Evolutionary conservation across 1,140 invertebrate genomes (phyloP).

Genomic region (Trichoplusia ni): DNA sequence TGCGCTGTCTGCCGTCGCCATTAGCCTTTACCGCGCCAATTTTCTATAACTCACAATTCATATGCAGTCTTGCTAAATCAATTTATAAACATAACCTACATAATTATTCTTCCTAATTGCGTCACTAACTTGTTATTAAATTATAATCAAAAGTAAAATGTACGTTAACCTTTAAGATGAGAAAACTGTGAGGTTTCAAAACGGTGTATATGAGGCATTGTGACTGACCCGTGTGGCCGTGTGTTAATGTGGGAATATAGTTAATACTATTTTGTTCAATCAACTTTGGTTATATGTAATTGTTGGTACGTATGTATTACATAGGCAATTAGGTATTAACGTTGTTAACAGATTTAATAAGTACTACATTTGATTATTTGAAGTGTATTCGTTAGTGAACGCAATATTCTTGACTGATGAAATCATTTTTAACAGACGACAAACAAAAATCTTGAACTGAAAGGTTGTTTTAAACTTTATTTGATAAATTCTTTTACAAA

Average conservation of each 20-base stretch:
- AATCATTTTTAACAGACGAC: too few relatives aligned
- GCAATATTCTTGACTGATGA: too few relatives aligned
- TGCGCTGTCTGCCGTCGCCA: too few relatives aligned
- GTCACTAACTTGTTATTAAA: conserved; percentile 28
- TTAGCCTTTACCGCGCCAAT: conserved; percentile 1
- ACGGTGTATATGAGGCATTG: conserved; percentile 15
- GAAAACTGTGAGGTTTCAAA: conserved; percentile 20
- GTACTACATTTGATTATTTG: too few relatives aligned
- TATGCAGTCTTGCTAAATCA: conserved; percentile 17
- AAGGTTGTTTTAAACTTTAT: too few relatives aligned
- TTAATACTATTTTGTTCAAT: conserved; percentile 16
- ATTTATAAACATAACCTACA: conserved; percentile 25
- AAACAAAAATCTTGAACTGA: too few relatives aligned
- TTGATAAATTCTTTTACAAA: too few relatives aligned
- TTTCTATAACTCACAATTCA: not conserved
- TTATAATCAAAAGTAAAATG: conserved; percentile 27
- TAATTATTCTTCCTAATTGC: conserved; percentile 22
- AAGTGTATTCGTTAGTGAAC: too few relatives aligned
- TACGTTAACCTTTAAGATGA: conserved; percentile 26
- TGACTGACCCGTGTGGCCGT: not conserved
- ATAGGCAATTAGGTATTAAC: too few relatives aligned
- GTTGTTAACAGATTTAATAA: too few relatives aligned
- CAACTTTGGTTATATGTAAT: not conserved
- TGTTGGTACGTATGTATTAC: too few relatives aligned
- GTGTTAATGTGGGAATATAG: conserved; percentile 26